Evolutionary conservation across 2,113 vertebrate species (phyloP).

Genomic region (Mustela nigripes): DNA sequence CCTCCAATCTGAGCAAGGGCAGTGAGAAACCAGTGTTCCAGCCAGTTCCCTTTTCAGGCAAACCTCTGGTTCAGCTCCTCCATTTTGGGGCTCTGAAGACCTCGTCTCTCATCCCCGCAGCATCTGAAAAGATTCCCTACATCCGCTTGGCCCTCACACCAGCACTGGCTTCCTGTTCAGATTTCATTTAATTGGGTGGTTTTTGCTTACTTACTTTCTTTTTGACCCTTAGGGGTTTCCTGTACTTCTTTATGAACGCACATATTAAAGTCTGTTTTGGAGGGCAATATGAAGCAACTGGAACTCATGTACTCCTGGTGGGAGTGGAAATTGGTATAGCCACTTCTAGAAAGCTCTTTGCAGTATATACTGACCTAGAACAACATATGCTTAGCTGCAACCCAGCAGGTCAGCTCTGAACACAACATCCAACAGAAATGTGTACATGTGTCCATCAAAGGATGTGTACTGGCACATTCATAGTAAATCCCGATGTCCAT

Average conservation of each 20-base stretch:
- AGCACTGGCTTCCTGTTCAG: constrained; percentile 11
- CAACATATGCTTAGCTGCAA: background rate
- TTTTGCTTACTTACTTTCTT: constrained; percentile 46
- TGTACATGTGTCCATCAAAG: background rate
- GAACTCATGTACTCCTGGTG: background rate
- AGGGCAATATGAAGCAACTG: background rate
- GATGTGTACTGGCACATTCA: background rate
- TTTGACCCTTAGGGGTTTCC: background rate
- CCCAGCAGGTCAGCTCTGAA: no score
- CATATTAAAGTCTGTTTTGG: constrained; percentile 29
- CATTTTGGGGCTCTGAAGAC: background rate
- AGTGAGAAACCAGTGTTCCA: background rate
- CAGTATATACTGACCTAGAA: background rate
- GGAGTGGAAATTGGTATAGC: background rate
- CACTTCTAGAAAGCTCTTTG: constrained; percentile 7
- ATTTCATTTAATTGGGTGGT: background rate
- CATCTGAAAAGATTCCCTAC: background rate
- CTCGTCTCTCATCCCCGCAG: background rate
- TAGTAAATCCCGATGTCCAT: background rate
- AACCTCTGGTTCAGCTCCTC: background rate
- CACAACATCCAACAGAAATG: background rate
- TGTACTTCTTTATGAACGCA: background rate
- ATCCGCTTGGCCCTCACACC: background rate
- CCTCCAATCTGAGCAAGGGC: background rate
- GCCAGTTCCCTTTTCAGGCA: background rate